Evolutionary conservation across 2,888 invertebrate species (phyloP).

Genomic region (Phortica okadai): DNA sequence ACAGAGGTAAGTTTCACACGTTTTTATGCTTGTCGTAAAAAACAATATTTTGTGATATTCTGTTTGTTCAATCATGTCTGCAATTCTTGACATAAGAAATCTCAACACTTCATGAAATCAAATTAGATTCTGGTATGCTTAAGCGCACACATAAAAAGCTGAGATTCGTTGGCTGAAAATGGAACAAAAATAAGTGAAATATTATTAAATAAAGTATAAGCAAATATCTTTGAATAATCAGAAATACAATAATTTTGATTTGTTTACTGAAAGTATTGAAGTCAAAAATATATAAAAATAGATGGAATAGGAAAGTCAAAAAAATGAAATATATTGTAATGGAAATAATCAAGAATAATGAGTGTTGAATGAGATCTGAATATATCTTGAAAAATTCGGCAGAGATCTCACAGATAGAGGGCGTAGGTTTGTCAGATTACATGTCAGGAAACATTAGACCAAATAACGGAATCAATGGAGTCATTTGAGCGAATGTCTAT

Average conservation of each 20-base stretch:
- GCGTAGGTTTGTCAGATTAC: too few species aligned
- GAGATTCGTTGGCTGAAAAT: background rate
- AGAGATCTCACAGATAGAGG: too few species aligned
- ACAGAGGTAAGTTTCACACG: background rate
- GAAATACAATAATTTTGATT: constrained; percentile 13
- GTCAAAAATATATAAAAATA: too few species aligned
- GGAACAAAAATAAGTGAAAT: background rate
- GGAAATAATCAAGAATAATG: too few species aligned
- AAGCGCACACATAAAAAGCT: constrained; percentile 31
- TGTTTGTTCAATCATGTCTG: background rate
- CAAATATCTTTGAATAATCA: constrained; percentile 11
- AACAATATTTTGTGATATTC: background rate
- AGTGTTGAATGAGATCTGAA: too few species aligned
- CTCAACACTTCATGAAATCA: constrained; percentile 47
- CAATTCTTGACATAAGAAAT: constrained; percentile 50
- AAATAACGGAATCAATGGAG: too few species aligned
- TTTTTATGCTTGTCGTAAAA: background rate
- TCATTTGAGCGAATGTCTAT: too few species aligned
- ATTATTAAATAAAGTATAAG: background rate
- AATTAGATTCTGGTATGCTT: constrained; percentile 53
- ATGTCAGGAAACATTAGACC: too few species aligned
- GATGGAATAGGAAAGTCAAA: too few species aligned
- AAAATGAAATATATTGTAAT: too few species aligned
- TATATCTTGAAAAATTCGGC: too few species aligned
- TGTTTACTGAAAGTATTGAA: background rate